phyloP scores from a whole-genome alignment of 2,113 vertebrate genomes.

The Dipodomys merriami region DNA sequence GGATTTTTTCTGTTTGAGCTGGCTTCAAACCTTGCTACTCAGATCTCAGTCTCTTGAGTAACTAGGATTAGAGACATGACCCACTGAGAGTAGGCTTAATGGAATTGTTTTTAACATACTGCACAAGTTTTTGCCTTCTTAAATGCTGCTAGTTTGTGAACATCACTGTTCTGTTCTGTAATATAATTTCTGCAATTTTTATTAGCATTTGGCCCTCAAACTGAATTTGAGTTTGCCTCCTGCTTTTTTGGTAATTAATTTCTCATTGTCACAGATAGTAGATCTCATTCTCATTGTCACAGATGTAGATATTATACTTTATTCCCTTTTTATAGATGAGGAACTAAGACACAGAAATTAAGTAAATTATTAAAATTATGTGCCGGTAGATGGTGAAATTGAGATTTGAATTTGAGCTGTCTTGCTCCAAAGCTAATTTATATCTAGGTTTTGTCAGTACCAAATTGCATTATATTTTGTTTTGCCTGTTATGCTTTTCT shows the following conservation, averaged over 20 bases:
- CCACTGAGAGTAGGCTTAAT: no score
- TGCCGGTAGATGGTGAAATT: not conserved
- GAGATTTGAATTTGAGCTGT: not conserved
- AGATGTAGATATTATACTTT: not conserved
- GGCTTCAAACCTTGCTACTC: no score
- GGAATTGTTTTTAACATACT: no score
- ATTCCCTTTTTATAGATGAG: conserved; percentile 11
- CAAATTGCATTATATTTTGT: not conserved
- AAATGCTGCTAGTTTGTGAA: no score
- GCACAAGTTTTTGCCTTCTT: no score
- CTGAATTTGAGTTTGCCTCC: no score
- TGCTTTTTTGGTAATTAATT: not conserved
- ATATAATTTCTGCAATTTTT: no score
- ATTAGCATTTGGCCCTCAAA: no score
- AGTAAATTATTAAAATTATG: not conserved
- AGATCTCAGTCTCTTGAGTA: no score
- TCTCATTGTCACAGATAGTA: not conserved
- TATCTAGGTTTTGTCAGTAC: not conserved
- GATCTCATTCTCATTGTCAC: not conserved
- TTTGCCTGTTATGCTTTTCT: not conserved
- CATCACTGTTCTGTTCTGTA: no score
- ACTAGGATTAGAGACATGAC: no score
- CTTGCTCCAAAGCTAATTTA: conserved; percentile 8
- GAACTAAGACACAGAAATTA: conserved; percentile 22
- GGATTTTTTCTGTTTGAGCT: no score